phyloP scores from a whole-genome alignment of 2,888 invertebrate species.

The Lycaena phlaeas region DNA sequence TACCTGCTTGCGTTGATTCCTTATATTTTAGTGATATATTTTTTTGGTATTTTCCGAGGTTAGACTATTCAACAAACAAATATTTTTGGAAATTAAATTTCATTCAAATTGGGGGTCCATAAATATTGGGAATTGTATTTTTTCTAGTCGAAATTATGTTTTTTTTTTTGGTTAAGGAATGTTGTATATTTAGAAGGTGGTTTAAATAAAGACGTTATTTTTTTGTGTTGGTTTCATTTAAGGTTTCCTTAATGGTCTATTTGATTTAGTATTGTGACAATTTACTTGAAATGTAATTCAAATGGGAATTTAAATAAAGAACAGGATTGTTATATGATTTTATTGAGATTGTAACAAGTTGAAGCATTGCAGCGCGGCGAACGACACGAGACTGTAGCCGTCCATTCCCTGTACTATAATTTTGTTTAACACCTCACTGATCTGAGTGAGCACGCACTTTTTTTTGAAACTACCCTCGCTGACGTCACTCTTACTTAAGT shows the following conservation, averaged over 20 bases:
- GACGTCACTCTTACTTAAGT: conserved; percentile 27
- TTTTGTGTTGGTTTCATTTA: not conserved
- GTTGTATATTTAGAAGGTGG: conserved; percentile 7
- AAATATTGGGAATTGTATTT: conserved; percentile 2
- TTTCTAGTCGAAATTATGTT: conserved; percentile 11
- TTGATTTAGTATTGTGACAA: too few species aligned
- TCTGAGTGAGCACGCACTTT: conserved; percentile 31
- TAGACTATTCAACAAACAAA: too few species aligned
- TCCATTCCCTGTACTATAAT: conserved; percentile 44
- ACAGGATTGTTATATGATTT: not conserved
- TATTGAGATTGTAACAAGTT: conserved; percentile 39
- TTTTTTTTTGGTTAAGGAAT: conserved; percentile 5
- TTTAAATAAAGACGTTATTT: conserved; percentile 11
- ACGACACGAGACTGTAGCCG: conserved; percentile 47
- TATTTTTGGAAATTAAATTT: too few species aligned
- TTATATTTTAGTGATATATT: too few species aligned
- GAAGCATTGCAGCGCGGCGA: conserved; percentile 49
- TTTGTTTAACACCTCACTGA: conserved; percentile 43
- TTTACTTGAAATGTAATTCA: not conserved
- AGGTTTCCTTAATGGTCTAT: not conserved
- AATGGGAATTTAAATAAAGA: conserved; percentile 17
- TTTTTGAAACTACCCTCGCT: conserved; percentile 27
- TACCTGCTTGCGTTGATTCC: too few species aligned
- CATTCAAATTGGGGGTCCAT: conserved; percentile 2
- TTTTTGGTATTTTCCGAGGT: too few species aligned